Conservation (phyloP, 2,888 invertebrate genomes). For the Entomobrya multifasciata region DNA sequence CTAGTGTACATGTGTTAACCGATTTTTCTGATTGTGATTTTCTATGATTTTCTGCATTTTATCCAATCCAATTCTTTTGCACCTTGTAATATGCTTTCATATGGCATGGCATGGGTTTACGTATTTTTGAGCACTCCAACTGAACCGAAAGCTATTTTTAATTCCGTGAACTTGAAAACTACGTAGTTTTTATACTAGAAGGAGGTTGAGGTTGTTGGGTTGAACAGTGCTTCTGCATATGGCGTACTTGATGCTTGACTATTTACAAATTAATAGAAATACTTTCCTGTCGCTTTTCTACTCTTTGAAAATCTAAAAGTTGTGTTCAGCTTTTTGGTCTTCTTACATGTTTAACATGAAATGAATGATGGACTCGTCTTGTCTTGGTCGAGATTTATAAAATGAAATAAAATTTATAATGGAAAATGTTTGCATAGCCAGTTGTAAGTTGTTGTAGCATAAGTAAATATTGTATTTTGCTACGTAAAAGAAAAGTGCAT, state of each 20-base stretch:
- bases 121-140: conserved; percentile 34
- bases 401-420: conserved; percentile 11
- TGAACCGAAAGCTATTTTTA: conserved; percentile 68
- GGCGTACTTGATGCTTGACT: not conserved
- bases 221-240: conserved; percentile 18
- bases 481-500: not conserved
- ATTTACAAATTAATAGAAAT: conserved; percentile 8
- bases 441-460: conserved; percentile 2
- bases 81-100: conserved; percentile 41
- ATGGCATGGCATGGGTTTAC: not conserved
- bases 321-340: too few relatives aligned
- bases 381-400: conserved; percentile 22
- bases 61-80: not conserved
- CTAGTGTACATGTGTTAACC: conserved; percentile 26
- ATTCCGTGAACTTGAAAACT: conserved; percentile 68
- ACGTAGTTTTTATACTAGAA: conserved; percentile 34
- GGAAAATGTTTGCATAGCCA: conserved; percentile 39
- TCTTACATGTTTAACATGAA: not conserved
- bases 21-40: conserved; percentile 41
- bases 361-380: conserved; percentile 1
- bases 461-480: not conserved
- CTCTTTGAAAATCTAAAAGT: conserved; percentile 23
- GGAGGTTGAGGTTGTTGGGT: conserved; percentile 67
- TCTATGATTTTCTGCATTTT: conserved; percentile 7
- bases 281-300: conserved; percentile 28